These are phyloP conservation scores for Alentia gelatinosa DNA, from an alignment of 2,888 invertebrate species.

Conservation along the genomic window DNA sequence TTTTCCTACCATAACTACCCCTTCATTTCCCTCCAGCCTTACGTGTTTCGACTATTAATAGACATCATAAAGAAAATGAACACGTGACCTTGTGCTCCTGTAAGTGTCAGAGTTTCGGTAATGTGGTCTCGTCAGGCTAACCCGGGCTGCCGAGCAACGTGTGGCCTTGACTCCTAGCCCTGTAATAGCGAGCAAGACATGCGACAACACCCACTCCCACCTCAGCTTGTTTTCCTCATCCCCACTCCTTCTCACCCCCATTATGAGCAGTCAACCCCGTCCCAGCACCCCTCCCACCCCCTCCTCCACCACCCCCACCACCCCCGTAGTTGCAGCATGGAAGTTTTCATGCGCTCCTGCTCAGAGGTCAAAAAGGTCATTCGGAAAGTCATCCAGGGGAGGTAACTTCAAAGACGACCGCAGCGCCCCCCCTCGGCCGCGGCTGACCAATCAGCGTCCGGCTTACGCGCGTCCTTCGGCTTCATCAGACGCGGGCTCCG, in stretches of 20 bases:
- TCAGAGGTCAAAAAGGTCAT: neutral
- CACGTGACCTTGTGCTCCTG: neutral
- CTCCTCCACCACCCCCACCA: neutral
- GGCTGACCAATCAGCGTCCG: slow-evolving; percentile 24
- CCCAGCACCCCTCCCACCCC: neutral
- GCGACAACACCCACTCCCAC: no score
- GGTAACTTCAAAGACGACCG: neutral
- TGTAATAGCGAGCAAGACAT: no score
- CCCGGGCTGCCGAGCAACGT: no score
- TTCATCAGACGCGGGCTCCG: neutral
- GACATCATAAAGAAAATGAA: neutral
- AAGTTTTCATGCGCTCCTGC: neutral
- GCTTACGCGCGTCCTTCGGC: neutral
- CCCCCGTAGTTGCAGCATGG: neutral
- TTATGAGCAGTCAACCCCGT: slow-evolving; percentile 23
- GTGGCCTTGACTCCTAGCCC: no score
- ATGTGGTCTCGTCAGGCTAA: neutral
- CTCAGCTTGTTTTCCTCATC: slow-evolving; percentile 9
- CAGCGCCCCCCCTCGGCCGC: slow-evolving; percentile 6
- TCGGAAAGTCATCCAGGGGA: neutral
- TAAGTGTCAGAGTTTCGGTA: neutral
- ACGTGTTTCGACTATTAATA: neutral
- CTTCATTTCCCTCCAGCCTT: neutral
- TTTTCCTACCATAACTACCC: neutral
- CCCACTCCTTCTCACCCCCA: neutral